Conservation (phyloP, 2,113 vertebrate genomes). For the Talpa occidentalis region DNA sequence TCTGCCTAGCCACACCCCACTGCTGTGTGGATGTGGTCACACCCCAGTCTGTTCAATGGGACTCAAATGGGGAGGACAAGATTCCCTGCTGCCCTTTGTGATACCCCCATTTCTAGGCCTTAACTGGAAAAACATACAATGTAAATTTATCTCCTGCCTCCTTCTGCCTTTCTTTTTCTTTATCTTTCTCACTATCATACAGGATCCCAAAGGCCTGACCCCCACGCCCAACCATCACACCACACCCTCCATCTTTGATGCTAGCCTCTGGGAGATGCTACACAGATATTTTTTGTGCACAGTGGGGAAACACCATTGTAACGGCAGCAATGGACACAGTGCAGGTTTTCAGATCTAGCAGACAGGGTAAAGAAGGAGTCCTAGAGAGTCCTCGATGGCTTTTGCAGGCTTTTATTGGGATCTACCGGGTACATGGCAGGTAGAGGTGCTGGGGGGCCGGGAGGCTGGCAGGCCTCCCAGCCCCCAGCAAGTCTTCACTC, state of each 20-base stretch:
- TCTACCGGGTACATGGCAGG: too few species aligned
- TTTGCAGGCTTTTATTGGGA: too few species aligned
- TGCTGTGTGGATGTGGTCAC: not conserved
- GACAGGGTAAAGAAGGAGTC: too few species aligned
- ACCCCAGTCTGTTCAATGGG: not conserved
- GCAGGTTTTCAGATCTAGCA: too few species aligned
- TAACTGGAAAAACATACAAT: not conserved
- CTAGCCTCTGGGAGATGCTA: not conserved
- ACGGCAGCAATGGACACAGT: too few species aligned
- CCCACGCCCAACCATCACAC: not conserved
- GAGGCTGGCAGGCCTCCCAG: too few species aligned
- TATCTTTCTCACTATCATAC: not conserved
- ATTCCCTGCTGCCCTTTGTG: not conserved
- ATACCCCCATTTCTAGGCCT: not conserved
- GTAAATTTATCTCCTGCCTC: not conserved
- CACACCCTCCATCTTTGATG: not conserved
- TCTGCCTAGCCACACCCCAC: not conserved
- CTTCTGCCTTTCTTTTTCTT: not conserved
- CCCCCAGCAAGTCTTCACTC: too few species aligned
- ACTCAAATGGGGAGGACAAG: not conserved
- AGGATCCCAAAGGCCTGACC: not conserved
- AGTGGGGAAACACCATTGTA: not conserved
- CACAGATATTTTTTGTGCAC: not conserved
- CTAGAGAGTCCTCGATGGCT: too few species aligned
- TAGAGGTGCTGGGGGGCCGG: too few species aligned